Percentiles rank a stretch among this genome's conserved stretches.
phyloP scores from a whole-genome alignment of 2,113 vertebrate species.

The Petroica traversi region DNA sequence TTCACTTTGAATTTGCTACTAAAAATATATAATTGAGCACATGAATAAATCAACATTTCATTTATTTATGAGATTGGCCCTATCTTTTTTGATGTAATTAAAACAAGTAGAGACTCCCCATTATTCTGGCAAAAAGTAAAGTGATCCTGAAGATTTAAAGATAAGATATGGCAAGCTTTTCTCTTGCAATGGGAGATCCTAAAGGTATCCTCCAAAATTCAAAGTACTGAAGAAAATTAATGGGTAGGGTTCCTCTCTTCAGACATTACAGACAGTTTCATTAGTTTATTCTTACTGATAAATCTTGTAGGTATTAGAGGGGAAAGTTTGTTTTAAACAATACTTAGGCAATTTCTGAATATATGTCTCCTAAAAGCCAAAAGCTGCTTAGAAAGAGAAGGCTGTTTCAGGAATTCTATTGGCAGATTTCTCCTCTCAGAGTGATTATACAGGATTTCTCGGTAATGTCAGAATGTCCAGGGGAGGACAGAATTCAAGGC shows the following conservation, averaged over 20 bases:
- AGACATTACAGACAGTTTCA: background rate
- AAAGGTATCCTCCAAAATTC: background rate
- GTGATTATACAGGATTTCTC: background rate
- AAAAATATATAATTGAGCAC: background rate
- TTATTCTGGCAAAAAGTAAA: background rate
- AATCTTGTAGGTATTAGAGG: background rate
- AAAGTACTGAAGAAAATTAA: background rate
- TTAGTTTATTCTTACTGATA: background rate
- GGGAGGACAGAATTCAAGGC: background rate
- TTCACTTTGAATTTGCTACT: background rate
- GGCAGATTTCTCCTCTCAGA: background rate
- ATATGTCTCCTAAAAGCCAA: background rate
- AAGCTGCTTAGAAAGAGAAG: background rate
- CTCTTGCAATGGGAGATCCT: background rate
- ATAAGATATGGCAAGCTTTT: background rate
- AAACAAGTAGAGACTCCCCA: background rate
- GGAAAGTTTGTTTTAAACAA: background rate
- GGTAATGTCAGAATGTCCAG: background rate
- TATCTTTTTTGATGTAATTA: background rate
- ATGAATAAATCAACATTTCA: background rate
- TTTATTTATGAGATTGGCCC: background rate
- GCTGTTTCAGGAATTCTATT: background rate
- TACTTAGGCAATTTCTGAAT: background rate
- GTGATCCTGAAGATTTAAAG: background rate
- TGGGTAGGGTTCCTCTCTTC: background rate